Conservation (phyloP, 2,888 invertebrate genomes). For the Meganola albula region DNA sequence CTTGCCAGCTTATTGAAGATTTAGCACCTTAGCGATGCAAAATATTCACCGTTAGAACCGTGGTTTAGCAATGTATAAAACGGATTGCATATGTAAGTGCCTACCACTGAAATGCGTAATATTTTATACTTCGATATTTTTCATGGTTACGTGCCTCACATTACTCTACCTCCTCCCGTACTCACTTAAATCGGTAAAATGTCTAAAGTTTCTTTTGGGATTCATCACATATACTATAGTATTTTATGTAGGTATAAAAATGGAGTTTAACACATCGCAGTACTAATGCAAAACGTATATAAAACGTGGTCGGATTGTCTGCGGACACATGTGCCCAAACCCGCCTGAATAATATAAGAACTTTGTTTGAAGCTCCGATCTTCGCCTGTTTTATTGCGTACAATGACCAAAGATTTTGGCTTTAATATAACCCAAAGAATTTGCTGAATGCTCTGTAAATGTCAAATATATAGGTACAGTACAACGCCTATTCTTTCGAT, state of each 20-base stretch:
- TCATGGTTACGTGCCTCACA: slow-evolving; percentile 46
- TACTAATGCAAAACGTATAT: slow-evolving; percentile 25
- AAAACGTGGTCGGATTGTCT: slow-evolving; percentile 42
- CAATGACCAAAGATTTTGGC: too few relatives aligned
- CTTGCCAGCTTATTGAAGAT: too few relatives aligned
- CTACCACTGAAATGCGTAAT: slow-evolving; percentile 48
- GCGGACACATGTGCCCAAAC: slow-evolving; percentile 58
- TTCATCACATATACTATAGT: slow-evolving; percentile 5
- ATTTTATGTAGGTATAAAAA: slow-evolving; percentile 26
- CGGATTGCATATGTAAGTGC: too few relatives aligned
- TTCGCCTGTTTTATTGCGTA: slow-evolving; percentile 57
- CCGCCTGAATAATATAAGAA: slow-evolving; percentile 64
- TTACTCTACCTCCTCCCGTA: slow-evolving; percentile 29
- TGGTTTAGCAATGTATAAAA: too few relatives aligned
- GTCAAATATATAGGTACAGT: too few relatives aligned
- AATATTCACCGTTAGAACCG: too few relatives aligned
- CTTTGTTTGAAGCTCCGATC: slow-evolving; percentile 49
- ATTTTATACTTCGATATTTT: slow-evolving; percentile 54
- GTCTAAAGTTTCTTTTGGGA: slow-evolving; percentile 2
- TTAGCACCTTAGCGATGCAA: too few relatives aligned
- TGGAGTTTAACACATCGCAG: slow-evolving; percentile 23
- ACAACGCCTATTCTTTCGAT: too few relatives aligned
- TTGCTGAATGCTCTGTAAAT: too few relatives aligned
- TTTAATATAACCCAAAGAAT: too few relatives aligned
- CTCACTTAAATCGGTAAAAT: slow-evolving; percentile 21